These are phyloP conservation scores for Clistopyga incitator DNA, from an alignment of 2,888 invertebrate genomes.

Conservation along the genomic window DNA sequence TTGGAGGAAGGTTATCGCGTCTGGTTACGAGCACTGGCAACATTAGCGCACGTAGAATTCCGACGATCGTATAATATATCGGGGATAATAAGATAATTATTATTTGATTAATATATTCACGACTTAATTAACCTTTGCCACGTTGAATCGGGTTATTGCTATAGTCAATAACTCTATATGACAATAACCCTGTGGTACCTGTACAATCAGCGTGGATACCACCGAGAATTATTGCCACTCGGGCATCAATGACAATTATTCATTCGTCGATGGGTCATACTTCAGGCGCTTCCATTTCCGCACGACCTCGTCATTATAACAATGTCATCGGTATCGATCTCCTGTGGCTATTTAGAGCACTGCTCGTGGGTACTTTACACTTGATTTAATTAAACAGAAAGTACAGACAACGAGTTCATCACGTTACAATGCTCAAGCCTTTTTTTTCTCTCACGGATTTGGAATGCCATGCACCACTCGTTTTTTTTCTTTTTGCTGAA, in stretches of 20 bases:
- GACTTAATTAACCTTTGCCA: constrained; percentile 10
- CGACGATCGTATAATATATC: background rate
- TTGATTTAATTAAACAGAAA: background rate
- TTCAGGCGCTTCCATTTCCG: background rate
- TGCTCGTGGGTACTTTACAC: background rate
- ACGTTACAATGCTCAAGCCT: background rate
- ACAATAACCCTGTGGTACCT: background rate
- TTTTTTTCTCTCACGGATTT: background rate
- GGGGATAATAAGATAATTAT: background rate
- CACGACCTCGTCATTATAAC: constrained; percentile 35
- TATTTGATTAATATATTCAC: constrained; percentile 19
- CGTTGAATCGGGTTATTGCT: background rate
- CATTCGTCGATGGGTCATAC: background rate
- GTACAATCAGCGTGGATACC: constrained; percentile 19
- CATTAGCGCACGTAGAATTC: background rate
- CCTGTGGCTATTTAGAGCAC: background rate
- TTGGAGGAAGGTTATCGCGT: background rate
- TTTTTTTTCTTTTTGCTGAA: background rate
- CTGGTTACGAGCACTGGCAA: background rate
- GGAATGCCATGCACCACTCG: background rate
- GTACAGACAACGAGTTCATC: background rate
- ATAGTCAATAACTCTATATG: too few relatives aligned
- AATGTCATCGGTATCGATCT: background rate
- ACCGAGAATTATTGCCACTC: constrained; percentile 13
- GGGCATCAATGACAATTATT: constrained; percentile 18